Base-by-base conservation (phyloP, 1,140 invertebrate species). In the Drosophila neocordata region DNA sequence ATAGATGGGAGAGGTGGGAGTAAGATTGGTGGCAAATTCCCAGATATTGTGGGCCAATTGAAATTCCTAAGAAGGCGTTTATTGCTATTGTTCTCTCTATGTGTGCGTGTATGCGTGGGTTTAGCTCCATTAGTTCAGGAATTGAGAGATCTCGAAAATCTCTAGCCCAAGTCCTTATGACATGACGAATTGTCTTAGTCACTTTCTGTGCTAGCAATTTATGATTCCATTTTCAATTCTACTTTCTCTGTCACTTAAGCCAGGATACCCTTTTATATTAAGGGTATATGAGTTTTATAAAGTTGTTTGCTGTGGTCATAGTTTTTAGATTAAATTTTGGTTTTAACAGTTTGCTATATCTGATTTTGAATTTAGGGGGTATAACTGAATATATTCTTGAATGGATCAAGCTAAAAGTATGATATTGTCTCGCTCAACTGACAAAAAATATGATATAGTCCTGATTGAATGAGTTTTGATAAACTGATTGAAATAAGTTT, bases 101-200 rank as follows among this genome's bases (percentile, higher is more conserved):
- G 13, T 22, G 44, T 55, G 12, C 22, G 41, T 18, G n/a, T 44
- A 13, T 41, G 27, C 20, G 56, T 41, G 27, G 48, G 65, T 57
- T 48, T 22, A 41, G 41, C 75, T 76, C 82, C 82, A 87, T 87
- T 87, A 88, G 75, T 59, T 48, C 18, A 7, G 41, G 71, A 77
- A 88, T 87, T 79, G 78, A 85, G 78, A 85, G 74, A 75, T 69
- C 61, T 85, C 65, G 35, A 24, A 59, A 31, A 48, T 48, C 41
- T 38, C 61, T 18, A n/a, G 15, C 64, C 20, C 63, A 68, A 65
- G 81, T 76, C 82, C 74, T 34, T 65, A 34, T 69, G 67, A 87
- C 81, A 85, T 88, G 83, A 88, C 83, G 84, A 79, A 88, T 88
- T 89, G 84, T 79, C 73, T 83, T 61, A 68, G 82, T 69, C 55